Evolutionary conservation across 2,113 vertebrate species (phyloP).

Genomic region (Camarhynchus parvulus): DNA sequence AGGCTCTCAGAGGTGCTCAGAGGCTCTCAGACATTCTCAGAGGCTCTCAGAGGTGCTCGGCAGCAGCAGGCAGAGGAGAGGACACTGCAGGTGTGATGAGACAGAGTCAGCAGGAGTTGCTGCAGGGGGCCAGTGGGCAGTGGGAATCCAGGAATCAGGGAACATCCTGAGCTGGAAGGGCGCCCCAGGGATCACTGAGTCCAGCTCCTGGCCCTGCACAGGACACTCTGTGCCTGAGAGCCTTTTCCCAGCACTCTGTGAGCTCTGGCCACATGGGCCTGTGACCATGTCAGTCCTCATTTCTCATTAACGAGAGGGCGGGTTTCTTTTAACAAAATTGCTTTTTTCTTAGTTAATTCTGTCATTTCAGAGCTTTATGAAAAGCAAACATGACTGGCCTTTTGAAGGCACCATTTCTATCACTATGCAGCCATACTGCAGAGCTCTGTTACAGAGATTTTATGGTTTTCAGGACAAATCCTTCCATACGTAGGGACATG

Average conservation of each 20-base stretch:
- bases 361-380: not conserved
- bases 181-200: too few species aligned
- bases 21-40: not conserved
- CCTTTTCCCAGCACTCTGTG: not conserved
- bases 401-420: not conserved
- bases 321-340: not conserved
- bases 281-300: not conserved
- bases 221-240: not conserved
- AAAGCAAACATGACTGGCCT: not conserved
- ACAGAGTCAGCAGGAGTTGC: rapidly evolving
- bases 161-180: not conserved
- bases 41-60: not conserved
- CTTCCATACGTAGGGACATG: not conserved
- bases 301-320: not conserved
- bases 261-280: not conserved
- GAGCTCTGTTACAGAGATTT: not conserved
- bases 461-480: not conserved
- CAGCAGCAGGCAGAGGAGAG: too few species aligned
- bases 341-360: not conserved
- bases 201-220: not conserved
- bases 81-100: rapidly evolving
- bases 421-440: not conserved
- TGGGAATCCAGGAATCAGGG: not conserved
- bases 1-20: not conserved
- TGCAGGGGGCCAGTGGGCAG: not conserved